Evolutionary conservation across 1,140 invertebrate species (phyloP).

Genomic region (Eriocheir sinensis): DNA sequence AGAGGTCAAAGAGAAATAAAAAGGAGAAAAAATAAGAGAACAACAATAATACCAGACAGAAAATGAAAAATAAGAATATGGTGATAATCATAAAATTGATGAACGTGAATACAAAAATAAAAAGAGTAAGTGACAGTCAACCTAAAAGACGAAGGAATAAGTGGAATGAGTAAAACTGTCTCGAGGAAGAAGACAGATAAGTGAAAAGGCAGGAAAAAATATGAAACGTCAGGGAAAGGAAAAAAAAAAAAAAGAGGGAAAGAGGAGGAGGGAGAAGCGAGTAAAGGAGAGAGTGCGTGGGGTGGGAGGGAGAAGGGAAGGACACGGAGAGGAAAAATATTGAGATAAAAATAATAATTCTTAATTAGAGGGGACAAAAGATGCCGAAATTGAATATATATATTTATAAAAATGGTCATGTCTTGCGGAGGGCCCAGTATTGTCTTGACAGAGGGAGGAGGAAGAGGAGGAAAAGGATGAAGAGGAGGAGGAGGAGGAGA

Average conservation of each 20-base stretch:
- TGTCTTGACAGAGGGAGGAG: background rate
- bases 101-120: background rate
- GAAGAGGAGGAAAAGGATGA: background rate
- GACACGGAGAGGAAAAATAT: background rate
- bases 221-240: too few relatives aligned
- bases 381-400: background rate
- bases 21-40: background rate
- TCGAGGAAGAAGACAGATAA: background rate
- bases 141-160: too few relatives aligned
- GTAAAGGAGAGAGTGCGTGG: background rate
- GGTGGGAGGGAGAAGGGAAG: background rate
- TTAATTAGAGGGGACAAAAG: background rate
- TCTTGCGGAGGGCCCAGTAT: background rate
- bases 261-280: too few relatives aligned
- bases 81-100: too few relatives aligned
- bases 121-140: too few relatives aligned
- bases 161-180: too few relatives aligned
- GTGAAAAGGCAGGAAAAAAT: background rate
- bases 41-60: too few relatives aligned
- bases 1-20: too few relatives aligned
- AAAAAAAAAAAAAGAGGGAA: too few relatives aligned
- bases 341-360: constrained; percentile 8
- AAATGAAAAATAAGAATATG: too few relatives aligned
- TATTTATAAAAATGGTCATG: background rate
- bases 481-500: background rate